Percentiles rank a stretch among this genome's conserved stretches.
Evolutionary conservation across 2,888 invertebrate species (phyloP).

Genomic region (Trisateles emortualis): DNA sequence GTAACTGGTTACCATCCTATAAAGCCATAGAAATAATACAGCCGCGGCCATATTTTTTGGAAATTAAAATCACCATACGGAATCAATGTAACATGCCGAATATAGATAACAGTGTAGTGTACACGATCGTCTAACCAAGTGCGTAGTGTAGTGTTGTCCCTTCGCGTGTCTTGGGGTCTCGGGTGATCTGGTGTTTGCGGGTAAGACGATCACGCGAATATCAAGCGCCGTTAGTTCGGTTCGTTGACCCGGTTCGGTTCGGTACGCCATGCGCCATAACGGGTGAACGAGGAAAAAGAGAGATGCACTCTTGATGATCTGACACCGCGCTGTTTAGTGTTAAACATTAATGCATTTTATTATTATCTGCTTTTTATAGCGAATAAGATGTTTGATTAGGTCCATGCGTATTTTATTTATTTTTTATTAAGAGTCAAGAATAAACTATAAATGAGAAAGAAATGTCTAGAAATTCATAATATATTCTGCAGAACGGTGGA

Average conservation of each 20-base stretch:
- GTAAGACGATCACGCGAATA: slow-evolving; percentile 47
- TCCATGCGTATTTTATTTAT: too few relatives aligned
- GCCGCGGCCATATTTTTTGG: too few relatives aligned
- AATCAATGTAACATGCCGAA: slow-evolving; percentile 4
- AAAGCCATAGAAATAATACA: too few relatives aligned
- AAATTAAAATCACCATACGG: too few relatives aligned
- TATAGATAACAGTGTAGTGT: too few relatives aligned
- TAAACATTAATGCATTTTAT: neutral
- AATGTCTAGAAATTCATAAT: too few relatives aligned
- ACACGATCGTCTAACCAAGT: slow-evolving; percentile 1
- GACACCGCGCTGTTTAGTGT: neutral
- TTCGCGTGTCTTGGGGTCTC: slow-evolving; percentile 33
- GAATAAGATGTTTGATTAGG: too few relatives aligned
- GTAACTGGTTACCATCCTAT: too few relatives aligned
- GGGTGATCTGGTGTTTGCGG: neutral
- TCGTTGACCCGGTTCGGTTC: slow-evolving; percentile 51
- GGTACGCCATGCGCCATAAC: slow-evolving; percentile 26
- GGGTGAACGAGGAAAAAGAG: slow-evolving; percentile 23
- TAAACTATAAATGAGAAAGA: too few relatives aligned
- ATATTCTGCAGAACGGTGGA: too few relatives aligned
- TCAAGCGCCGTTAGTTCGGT: slow-evolving; percentile 51
- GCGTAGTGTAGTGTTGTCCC: slow-evolving; percentile 35
- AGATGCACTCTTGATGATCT: slow-evolving; percentile 29
- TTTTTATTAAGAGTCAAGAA: too few relatives aligned
- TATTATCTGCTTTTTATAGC: neutral